These are phyloP conservation scores for Chromis chromis DNA, from an alignment of 2,797 vertebrate species.

Conservation along the genomic window DNA sequence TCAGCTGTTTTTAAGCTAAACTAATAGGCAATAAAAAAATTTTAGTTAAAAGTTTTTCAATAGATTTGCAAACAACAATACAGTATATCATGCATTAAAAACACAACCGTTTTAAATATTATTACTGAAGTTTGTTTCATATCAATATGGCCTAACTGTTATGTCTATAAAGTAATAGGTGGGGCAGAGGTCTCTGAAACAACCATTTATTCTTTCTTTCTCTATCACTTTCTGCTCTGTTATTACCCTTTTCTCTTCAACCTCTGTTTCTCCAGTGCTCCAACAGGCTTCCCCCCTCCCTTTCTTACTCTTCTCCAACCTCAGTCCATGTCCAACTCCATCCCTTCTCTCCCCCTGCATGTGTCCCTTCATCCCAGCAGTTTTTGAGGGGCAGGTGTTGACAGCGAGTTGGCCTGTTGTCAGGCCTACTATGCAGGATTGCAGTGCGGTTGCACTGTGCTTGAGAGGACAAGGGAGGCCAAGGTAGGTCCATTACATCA, in stretches of 20 bases:
- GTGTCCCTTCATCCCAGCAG: conserved; percentile 71
- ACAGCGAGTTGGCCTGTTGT: conserved; percentile 80
- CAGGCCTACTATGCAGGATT: conserved; percentile 72
- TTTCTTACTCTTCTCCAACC: conserved; percentile 16
- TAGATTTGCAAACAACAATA: not conserved
- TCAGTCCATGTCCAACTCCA: conserved; percentile 39
- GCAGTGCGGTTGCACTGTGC: conserved; percentile 63
- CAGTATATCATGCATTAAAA: not conserved
- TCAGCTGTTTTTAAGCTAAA: not conserved
- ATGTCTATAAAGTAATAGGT: not conserved
- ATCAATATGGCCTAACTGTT: not conserved
- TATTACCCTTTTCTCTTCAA: conserved; percentile 21
- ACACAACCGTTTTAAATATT: not conserved
- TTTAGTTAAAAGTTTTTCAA: not conserved
- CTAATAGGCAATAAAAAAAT: conserved; percentile 1
- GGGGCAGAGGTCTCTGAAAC: not conserved
- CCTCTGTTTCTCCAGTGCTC: conserved; percentile 27
- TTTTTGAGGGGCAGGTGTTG: conserved; percentile 79
- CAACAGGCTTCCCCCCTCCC: not conserved
- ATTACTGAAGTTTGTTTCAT: not conserved
- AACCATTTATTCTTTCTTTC: not conserved
- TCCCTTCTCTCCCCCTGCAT: conserved; percentile 57
- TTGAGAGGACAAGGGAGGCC: conserved; percentile 75
- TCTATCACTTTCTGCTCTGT: conserved; percentile 7
- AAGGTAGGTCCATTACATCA: conserved; percentile 85